Evolutionary conservation across 2,888 invertebrate genomes (phyloP), one percentile per base, ranked within the genome.

Genomic region (Sarcophaga caerulescens): DNA sequence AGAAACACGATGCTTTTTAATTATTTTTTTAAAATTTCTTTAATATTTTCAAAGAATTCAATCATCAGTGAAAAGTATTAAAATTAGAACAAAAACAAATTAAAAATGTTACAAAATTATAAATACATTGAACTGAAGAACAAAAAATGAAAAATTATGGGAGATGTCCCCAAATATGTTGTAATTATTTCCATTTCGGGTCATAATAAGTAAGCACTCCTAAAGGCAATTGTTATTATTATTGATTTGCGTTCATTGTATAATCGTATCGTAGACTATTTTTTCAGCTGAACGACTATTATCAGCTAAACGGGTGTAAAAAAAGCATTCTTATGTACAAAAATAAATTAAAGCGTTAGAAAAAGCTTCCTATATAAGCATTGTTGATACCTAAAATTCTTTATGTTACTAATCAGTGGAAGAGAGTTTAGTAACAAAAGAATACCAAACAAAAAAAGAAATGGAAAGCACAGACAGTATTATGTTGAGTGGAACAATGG

Each of bases 121-220:
- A 88, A 88, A 78, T 87, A 85, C 19, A 69, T 85, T 73, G 3
- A 84, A 88, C 73, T 84, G n/a, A 87, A 84, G 35, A 87, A 78
- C 47, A 78, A 81, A 86, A 87, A 86, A 69, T 80, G 81, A 88
- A 92, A 92, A 91, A 91, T 90, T 91, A 87, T 90, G 85, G 89
- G 93, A 93, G 92, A 93, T 92, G 93, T 90, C 90, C 93, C 93
- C 93, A 93, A 91, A 91, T 90, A 90, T 93, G 91, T 92, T 93
- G 93, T 93, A 93, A 93, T 91, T 92, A 92, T 92, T 92, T 93
- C 92, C 92, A 91, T 91, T 90, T 90, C 89, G 89, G 87, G 70
- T 71, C 70, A 71, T 52, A 14, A 71, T 52, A 14, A 52, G 52
- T 52, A 88, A 81, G 91, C 89, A 89, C 82, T 90, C 89, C 89